Evolutionary conservation across 2,797 vertebrate species (phyloP).

Genomic region (Sarcophilus harrisii): DNA sequence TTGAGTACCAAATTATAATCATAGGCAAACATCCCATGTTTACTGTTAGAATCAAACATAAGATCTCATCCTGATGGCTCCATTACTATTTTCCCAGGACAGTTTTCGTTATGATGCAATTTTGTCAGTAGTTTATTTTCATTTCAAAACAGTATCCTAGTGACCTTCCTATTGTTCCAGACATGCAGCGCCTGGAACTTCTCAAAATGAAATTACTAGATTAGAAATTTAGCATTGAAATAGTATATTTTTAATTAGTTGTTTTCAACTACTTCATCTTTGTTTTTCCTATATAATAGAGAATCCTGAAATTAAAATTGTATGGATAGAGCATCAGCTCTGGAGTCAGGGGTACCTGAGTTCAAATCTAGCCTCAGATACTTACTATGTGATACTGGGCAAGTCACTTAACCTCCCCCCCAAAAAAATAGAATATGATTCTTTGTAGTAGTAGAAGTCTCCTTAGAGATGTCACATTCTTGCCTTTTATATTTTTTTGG

Average conservation of each 20-base stretch:
- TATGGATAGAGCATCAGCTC: not conserved
- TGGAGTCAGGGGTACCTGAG: not conserved
- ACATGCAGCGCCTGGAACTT: not conserved
- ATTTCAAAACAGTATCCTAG: not conserved
- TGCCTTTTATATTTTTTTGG: not conserved
- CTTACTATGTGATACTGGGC: not conserved
- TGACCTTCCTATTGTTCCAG: slow-evolving; percentile 32
- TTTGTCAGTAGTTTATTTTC: slow-evolving; percentile 27
- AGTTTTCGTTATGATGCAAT: slow-evolving; percentile 21
- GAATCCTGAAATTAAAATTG: not conserved
- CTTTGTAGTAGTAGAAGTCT: not conserved
- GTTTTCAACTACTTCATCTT: not conserved
- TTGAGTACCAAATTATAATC: not conserved
- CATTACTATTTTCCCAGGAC: slow-evolving; percentile 15
- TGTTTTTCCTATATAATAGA: not conserved
- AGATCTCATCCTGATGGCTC: slow-evolving; percentile 5
- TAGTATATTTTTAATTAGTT: slow-evolving; percentile 24
- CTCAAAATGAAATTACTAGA: slow-evolving; percentile 19
- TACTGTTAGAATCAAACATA: not conserved
- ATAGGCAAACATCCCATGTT: slow-evolving; percentile 23
- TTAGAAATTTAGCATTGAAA: slow-evolving; percentile 39
- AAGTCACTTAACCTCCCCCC: not conserved
- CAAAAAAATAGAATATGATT: not conserved
- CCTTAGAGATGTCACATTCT: not conserved
- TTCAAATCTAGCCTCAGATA: not conserved